Evolutionary conservation across 2,113 vertebrate genomes (phyloP), one percentile per base, ranked within the genome.

Genomic region (Cichladusa arquata): DNA sequence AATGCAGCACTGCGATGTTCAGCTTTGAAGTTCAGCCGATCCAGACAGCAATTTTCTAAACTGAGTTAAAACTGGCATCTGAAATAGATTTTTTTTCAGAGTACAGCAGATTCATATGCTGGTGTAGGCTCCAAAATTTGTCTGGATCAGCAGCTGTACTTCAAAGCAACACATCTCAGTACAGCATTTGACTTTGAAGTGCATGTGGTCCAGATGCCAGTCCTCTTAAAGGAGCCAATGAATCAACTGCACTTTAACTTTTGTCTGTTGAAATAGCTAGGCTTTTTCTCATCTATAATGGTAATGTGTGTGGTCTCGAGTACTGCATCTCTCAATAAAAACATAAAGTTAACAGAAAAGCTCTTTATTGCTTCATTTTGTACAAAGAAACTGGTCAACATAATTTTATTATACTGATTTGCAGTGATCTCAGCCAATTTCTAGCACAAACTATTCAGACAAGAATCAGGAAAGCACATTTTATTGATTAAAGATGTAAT

Each of bases 41-140:
- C 96, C 95, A 97, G 96, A 97, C 95, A 97, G 95, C 94, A 96
- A 96, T 97, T 97, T 97, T 97, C 93, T 96, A 96, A 97, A 97
- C 96, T 96, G 94, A 97, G 95, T 96, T 94, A 96, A 92, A 97
- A 96, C 93, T 97, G 97, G 96, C 95, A 97, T 96, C 95, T 97
- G 94, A 97, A 96, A 97, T 94, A 95, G 96, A 96, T 86, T 81
- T 97, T 95, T 89, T 96, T 97, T 96, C 93, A 85, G 88, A 96
- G 90, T 91, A 82, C 88, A 97, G 95, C 93, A 96, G 86, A 97
- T 93, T 97, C 96, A 82, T 94, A 92, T 88, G 88, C 96, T 88
- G 84, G 81, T 95, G 95, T 90, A 88, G 86, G 77, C 90, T 97
- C 96, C 95, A 96, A 97, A 95, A 97, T 95, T 95, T 96, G 95